These are phyloP conservation scores for Zophobas morio DNA, from an alignment of 1,140 invertebrate genomes.

Conservation along the genomic window DNA sequence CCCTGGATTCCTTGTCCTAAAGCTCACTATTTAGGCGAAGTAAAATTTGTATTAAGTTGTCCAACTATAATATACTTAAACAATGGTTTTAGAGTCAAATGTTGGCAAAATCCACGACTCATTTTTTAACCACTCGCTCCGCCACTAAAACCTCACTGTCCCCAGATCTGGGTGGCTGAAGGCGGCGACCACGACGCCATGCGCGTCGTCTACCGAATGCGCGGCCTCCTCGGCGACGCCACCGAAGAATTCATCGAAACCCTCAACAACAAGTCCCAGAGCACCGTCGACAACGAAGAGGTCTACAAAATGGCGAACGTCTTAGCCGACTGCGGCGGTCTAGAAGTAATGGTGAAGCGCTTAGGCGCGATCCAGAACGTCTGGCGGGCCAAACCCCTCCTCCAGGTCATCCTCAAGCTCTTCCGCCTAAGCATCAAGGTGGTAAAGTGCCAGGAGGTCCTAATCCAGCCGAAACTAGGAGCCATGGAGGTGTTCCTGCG, in stretches of 20 bases:
- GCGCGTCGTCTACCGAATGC: constrained; percentile 99
- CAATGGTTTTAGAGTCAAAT: no score
- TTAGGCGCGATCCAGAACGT: constrained; percentile 80
- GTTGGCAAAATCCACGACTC: no score
- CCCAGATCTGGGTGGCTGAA: constrained; percentile 85
- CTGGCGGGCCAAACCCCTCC: constrained; percentile 81
- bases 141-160: no score
- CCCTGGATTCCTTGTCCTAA: no score
- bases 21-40: no score
- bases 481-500: constrained; percentile 80
- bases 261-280: constrained; percentile 89
- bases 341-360: constrained; percentile 82
- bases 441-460: constrained; percentile 78
- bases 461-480: constrained; percentile 78
- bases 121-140: no score
- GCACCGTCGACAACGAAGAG: constrained; percentile 94
- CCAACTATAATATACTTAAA: no score
- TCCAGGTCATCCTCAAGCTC: constrained; percentile 89
- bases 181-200: constrained; percentile 92
- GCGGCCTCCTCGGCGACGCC: constrained; percentile 96
- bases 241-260: constrained; percentile 99
- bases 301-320: constrained; percentile 86
- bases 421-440: constrained; percentile 89
- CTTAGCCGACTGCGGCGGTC: constrained; percentile 86
- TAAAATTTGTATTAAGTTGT: no score